phyloP scores from a whole-genome alignment of 2,888 invertebrate species.

The Sericinus montela region DNA sequence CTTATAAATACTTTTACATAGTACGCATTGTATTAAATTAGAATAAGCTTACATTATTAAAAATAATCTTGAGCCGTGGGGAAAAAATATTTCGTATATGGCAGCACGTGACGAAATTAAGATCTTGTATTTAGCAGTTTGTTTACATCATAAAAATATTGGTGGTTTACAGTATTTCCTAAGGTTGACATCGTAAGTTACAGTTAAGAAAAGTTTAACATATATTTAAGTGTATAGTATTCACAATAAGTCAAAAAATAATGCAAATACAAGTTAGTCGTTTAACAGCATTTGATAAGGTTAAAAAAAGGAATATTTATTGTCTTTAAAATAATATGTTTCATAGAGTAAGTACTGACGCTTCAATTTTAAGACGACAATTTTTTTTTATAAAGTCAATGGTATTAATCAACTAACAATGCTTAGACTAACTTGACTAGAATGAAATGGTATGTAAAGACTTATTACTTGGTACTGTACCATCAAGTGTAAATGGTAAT shows the following conservation, averaged over 20 bases:
- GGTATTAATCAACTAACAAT: slow-evolving; percentile 14
- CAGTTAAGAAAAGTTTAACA: too few relatives aligned
- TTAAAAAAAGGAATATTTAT: slow-evolving; percentile 1
- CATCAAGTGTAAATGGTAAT: slow-evolving; percentile 1
- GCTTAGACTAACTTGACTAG: slow-evolving; percentile 14
- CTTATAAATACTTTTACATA: slow-evolving; percentile 13
- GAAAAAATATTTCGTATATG: neutral
- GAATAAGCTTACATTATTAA: neutral
- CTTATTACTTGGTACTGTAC: slow-evolving; percentile 13
- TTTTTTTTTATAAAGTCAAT: slow-evolving; percentile 6
- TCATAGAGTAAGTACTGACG: slow-evolving; percentile 9
- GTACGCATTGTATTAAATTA: slow-evolving; percentile 15
- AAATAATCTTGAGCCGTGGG: neutral
- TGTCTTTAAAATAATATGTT: slow-evolving; percentile 8
- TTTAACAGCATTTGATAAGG: slow-evolving; percentile 1
- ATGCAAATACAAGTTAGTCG: neutral
- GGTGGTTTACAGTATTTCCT: neutral
- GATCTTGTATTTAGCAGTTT: neutral
- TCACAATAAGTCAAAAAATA: neutral
- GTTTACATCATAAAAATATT: neutral
- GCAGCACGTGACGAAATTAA: neutral
- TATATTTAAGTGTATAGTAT: too few relatives aligned
- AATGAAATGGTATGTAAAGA: slow-evolving; percentile 17
- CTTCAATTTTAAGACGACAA: neutral
- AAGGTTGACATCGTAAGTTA: too few relatives aligned